Conservation (phyloP, 1,140 invertebrate species). For the Leucophenga varia region DNA sequence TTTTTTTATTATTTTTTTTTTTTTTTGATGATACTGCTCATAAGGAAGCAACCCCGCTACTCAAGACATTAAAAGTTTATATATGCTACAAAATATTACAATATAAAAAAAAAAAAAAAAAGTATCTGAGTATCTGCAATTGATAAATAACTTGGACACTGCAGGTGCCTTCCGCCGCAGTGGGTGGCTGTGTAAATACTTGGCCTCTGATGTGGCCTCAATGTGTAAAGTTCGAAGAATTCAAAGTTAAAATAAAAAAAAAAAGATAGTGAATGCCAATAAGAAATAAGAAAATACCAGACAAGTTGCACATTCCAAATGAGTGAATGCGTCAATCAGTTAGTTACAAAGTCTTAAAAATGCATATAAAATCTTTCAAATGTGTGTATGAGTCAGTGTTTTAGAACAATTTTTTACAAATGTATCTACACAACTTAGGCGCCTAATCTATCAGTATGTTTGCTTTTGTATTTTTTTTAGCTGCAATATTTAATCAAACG, state of each 20-base stretch:
- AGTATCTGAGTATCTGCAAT: slow-evolving; percentile 3
- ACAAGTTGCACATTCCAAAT: slow-evolving; percentile 13
- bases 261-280: slow-evolving; percentile 3
- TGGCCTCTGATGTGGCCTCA: slow-evolving; percentile 44
- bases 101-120: no score
- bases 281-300: neutral
- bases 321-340: slow-evolving; percentile 7
- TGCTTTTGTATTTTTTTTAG: neutral
- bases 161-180: slow-evolving; percentile 40
- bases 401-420: slow-evolving; percentile 23
- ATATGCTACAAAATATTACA: no score
- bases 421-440: slow-evolving; percentile 10
- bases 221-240: no score
- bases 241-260: no score
- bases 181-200: slow-evolving; percentile 51
- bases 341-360: slow-evolving; percentile 17
- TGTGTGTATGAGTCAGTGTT: slow-evolving; percentile 14
- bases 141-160: slow-evolving; percentile 23
- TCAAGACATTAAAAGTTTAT: no score
- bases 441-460: slow-evolving; percentile 35
- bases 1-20: no score
- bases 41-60: no score
- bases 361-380: slow-evolving; percentile 5
- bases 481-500: neutral
- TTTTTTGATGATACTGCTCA: no score